Base-by-base conservation (phyloP, 53 echinoderm and acorn worm genomes). In the Holothuria scabra region DNA sequence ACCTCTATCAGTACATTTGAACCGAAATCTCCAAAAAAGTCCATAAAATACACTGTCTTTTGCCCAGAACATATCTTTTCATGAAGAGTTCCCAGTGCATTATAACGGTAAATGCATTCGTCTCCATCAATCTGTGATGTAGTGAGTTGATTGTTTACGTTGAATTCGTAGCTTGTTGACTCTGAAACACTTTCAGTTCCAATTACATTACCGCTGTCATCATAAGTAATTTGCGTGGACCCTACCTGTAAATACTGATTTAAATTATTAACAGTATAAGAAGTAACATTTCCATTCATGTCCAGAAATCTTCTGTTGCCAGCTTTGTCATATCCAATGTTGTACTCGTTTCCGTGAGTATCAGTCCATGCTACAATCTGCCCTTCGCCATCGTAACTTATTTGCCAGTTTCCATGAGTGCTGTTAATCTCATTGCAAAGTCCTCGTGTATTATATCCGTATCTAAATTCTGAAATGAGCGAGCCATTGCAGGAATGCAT, bases 21-120 rank as follows among this genome's bases (percentile, higher is more conserved):
- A 7, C 84, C 88, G 25, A 84, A 74, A 60, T 88, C 70, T 66
- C 88, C 88, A 66, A 88, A 88, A 22, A 83, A 78, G 64, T 88
- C 88, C 30, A 88, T 59, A 28, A 52, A 84, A 23, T 56, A 75
- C 9, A 31, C 32, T 33, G 66, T 88, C 22, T 46, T 84, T 7
- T 48, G 29, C 0, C 84, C 84, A 57, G 84, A 49, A 61, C 88
- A 88, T 1, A 22, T 76, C 34, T 49, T 76, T 12, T 84, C 72
- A 35, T 88, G 83, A 44, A 88, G 33, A 9, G 68, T 63, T 31
- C 88, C 88, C 41, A 88, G 60, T 4, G 88, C 88, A 64, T 88
- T 83, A 48, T 88, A 88, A 1, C 30, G 44, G 44, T 83, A 84
- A 24, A 74, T 48, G 37, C 88, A 88, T 24, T 84, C 84, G 24